Percentiles rank a stretch among this genome's conserved stretches.
Evolutionary conservation across 2,113 vertebrate genomes (phyloP).

Genomic region (Cryptotis parvus): DNA sequence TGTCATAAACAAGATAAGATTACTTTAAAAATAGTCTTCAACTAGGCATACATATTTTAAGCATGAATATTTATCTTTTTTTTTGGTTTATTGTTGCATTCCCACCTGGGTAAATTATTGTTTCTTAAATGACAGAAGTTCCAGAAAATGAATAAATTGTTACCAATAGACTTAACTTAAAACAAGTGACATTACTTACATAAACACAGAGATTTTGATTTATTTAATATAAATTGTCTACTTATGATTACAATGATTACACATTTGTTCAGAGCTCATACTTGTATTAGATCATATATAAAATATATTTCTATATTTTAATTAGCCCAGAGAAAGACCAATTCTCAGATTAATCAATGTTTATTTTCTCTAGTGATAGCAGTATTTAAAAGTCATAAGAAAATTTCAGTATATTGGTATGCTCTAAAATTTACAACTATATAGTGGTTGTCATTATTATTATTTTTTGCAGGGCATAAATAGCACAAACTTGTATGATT

Average conservation of each 20-base stretch:
- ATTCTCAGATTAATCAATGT: constrained; percentile 58
- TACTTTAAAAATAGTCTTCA: constrained; percentile 46
- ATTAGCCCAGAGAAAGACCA: constrained; percentile 32
- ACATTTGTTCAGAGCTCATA: constrained; percentile 64
- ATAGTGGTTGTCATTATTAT: constrained; percentile 39
- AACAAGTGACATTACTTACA: constrained; percentile 45
- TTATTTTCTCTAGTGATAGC: constrained; percentile 33
- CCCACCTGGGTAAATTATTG: constrained; percentile 43
- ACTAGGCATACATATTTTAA: constrained; percentile 66
- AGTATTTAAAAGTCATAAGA: constrained; percentile 57
- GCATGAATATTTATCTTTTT: constrained; percentile 59
- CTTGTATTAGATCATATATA: constrained; percentile 33
- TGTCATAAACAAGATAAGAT: constrained; percentile 58
- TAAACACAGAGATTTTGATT: constrained; percentile 40
- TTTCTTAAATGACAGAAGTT: constrained; percentile 27
- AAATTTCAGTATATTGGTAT: constrained; percentile 44
- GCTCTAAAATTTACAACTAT: constrained; percentile 73
- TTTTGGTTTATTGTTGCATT: constrained; percentile 29
- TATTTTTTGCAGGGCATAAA: constrained; percentile 80
- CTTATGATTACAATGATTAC: constrained; percentile 30
- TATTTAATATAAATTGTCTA: constrained; percentile 55
- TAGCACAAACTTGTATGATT: constrained; percentile 79
- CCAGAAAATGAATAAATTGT: constrained; percentile 40
- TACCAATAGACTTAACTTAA: constrained; percentile 32
- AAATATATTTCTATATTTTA: constrained; percentile 59